Evolutionary conservation across 1,140 invertebrate genomes (phyloP).

Genomic region (Cephus cinctus): DNA sequence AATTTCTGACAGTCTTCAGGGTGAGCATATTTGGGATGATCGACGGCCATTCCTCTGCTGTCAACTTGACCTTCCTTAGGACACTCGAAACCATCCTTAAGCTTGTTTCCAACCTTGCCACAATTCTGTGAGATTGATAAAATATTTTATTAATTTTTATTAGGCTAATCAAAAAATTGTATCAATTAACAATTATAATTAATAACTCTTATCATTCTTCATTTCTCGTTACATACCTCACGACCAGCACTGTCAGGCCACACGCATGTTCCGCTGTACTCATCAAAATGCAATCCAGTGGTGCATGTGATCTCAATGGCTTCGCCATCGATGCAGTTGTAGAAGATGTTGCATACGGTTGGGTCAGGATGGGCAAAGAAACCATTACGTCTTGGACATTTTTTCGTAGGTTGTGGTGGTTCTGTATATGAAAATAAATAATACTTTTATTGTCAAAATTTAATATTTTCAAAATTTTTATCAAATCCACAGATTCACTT

Average conservation of each 20-base stretch:
- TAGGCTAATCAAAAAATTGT: conserved; percentile 8
- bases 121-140: conserved; percentile 39
- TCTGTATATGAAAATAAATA: conserved; percentile 59
- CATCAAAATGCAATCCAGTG: conserved; percentile 83
- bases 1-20: conserved; percentile 85
- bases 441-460: conserved; percentile 3
- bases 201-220: conserved; percentile 13
- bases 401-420: conserved; percentile 67
- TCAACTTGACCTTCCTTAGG: conserved; percentile 69
- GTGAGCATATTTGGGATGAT: conserved; percentile 86
- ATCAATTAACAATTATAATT: conserved; percentile 8
- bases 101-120: conserved; percentile 58
- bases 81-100: conserved; percentile 81
- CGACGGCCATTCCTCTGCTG: conserved; percentile 69
- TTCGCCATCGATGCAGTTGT: conserved; percentile 85
- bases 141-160: conserved; percentile 10
- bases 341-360: conserved; percentile 80
- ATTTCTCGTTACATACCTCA: conserved; percentile 65
- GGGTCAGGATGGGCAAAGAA: conserved; percentile 86
- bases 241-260: conserved; percentile 82
- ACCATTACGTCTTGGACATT: conserved; percentile 81
- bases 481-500: too few relatives aligned
- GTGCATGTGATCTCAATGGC: conserved; percentile 79
- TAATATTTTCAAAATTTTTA: background rate
- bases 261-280: conserved; percentile 81